Conservation (phyloP, 2,888 invertebrate species). For the Automeris io region DNA sequence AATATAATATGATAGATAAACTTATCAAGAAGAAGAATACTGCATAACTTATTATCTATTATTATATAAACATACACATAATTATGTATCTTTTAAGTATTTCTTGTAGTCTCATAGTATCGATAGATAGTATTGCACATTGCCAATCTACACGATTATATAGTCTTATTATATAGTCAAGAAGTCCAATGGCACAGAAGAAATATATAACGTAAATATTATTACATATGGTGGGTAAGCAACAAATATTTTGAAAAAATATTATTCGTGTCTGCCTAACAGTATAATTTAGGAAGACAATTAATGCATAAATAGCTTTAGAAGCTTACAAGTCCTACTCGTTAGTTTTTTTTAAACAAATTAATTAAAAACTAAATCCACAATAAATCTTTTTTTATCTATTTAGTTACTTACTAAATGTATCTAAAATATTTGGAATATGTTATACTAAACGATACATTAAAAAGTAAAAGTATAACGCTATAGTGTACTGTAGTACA, state of each 20-base stretch:
- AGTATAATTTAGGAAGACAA: constrained; percentile 44
- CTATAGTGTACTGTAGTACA: no score
- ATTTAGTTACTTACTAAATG: no score
- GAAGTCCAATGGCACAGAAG: constrained; percentile 45
- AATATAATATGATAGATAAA: constrained; percentile 21
- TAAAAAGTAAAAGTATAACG: no score
- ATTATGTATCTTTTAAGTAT: constrained; percentile 20
- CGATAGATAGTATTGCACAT: constrained; percentile 30
- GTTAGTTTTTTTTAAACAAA: no score
- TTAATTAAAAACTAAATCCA: no score
- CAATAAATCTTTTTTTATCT: no score
- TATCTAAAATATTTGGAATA: no score
- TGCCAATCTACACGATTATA: constrained; percentile 7
- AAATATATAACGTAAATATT: constrained; percentile 31
- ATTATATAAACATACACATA: no score
- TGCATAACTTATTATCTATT: no score
- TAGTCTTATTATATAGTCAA: constrained; percentile 9
- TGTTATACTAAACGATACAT: no score
- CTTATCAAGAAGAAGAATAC: constrained; percentile 20
- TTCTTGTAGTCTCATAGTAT: constrained; percentile 16
- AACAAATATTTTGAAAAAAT: constrained; percentile 26
- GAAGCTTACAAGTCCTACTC: no score
- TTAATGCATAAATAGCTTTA: constrained; percentile 17
- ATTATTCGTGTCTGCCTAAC: constrained; percentile 22
- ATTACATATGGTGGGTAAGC: constrained; percentile 59